Evolutionary conservation across 2,888 invertebrate species (phyloP).

Genomic region (Frankliniella intonsa): DNA sequence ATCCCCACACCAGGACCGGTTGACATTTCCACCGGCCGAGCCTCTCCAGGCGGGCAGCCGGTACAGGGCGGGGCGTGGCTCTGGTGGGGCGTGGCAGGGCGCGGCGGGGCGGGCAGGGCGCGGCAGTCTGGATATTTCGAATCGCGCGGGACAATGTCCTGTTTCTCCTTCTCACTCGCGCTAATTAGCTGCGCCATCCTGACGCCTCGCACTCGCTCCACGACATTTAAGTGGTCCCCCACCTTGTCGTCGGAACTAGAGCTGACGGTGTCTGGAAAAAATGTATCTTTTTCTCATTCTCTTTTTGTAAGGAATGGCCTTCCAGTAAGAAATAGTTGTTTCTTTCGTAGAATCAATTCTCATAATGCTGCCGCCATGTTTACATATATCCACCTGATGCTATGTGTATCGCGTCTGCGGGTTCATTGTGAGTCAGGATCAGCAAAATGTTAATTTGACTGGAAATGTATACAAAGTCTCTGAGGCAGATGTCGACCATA

Average conservation of each 20-base stretch:
- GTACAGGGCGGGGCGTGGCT: background rate
- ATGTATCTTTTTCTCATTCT: too few species aligned
- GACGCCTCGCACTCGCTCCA: background rate
- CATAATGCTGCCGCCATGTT: too few species aligned
- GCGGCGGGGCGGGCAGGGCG: background rate
- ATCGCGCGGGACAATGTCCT: background rate
- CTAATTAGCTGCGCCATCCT: constrained; percentile 5
- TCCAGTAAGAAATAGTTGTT: too few species aligned
- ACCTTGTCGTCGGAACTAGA: too few species aligned
- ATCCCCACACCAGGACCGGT: constrained; percentile 16
- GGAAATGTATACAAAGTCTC: background rate
- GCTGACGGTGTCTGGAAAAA: too few species aligned
- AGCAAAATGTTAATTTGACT: background rate
- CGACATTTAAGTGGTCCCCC: too few species aligned
- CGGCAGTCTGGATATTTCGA: background rate
- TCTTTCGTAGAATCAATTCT: too few species aligned
- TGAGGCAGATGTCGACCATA: background rate
- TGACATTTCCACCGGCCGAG: constrained; percentile 10
- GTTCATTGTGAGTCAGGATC: background rate
- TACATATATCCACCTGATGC: too few species aligned
- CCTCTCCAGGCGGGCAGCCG: background rate
- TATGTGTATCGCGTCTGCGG: background rate
- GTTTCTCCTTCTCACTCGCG: background rate
- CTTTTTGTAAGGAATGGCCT: too few species aligned
- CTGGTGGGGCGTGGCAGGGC: background rate